Percentiles rank a stretch among this genome's conserved stretches.
These are phyloP conservation scores for Tachyglossus aculeatus DNA, from an alignment of 2,797 vertebrate species.

Conservation along the genomic window DNA sequence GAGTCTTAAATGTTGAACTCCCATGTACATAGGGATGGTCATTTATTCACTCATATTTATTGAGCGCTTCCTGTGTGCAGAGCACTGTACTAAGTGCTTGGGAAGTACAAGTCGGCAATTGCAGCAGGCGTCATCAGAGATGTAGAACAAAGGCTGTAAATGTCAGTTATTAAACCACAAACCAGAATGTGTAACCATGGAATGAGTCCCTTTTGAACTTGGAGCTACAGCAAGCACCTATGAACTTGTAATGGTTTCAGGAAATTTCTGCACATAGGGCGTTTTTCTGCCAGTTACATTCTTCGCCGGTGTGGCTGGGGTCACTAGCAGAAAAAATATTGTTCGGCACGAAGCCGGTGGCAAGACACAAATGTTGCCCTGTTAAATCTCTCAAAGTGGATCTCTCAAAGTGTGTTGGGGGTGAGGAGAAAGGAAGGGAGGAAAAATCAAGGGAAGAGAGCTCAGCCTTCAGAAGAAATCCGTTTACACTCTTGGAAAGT, in stretches of 20 bases:
- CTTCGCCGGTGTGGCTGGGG: neutral
- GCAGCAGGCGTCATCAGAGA: neutral
- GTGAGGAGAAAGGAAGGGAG: neutral
- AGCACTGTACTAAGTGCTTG: no score
- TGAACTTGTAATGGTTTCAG: no score
- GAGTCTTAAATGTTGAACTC: no score
- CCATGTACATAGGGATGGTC: neutral
- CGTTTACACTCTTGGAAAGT: slow-evolving; percentile 8
- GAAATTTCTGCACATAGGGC: neutral
- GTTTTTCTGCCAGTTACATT: neutral
- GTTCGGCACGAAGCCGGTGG: neutral
- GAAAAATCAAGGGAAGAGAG: neutral
- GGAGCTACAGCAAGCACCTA: neutral
- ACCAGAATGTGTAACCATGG: neutral
- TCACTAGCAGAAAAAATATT: neutral
- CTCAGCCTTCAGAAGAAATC: slow-evolving; percentile 20
- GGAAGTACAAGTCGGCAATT: no score
- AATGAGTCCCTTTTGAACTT: neutral
- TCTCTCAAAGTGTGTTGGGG: slow-evolving; percentile 18
- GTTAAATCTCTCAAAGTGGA: neutral
- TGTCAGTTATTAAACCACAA: neutral
- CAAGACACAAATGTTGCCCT: neutral
- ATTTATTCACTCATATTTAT: no score
- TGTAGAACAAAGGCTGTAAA: neutral
- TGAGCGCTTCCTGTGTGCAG: no score